A percentile compares a stretch with the other conserved stretches of the same genome.
These are phyloP conservation scores for Pseudomyrmex dendroicus DNA, from an alignment of 1,140 invertebrate species.

Conservation along the genomic window DNA sequence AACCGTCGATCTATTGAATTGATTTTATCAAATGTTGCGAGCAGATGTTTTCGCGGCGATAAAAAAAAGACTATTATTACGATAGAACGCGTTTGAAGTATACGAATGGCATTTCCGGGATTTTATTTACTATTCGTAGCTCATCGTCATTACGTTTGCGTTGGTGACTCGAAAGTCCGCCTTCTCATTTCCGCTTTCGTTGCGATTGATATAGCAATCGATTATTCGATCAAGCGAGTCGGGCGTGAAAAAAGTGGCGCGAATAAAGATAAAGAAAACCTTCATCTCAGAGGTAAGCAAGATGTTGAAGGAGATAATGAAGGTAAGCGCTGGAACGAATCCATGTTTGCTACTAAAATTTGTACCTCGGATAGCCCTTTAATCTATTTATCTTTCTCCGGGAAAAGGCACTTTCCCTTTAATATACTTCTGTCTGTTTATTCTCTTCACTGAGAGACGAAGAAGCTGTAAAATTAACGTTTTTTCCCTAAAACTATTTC, in stretches of 20 bases:
- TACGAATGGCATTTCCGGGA: not conserved
- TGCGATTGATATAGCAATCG: constrained; percentile 10
- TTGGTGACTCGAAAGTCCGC: constrained; percentile 1
- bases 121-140: constrained; percentile 9
- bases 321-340: not conserved
- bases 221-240: constrained; percentile 27
- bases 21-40: not conserved
- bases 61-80: not conserved
- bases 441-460: not conserved
- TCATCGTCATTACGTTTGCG: constrained; percentile 1
- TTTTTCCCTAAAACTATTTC: not conserved
- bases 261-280: constrained; percentile 40
- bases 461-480: not conserved
- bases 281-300: not conserved
- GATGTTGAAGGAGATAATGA: not conserved
- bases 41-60: not conserved
- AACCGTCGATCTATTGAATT: not conserved
- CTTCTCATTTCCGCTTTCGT: constrained; percentile 2
- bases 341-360: not conserved
- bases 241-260: not conserved
- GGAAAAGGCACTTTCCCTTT: not conserved
- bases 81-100: not conserved
- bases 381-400: not conserved
- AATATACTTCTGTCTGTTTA: not conserved
- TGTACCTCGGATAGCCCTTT: not conserved